Conservation (phyloP, 1,140 invertebrate species). For the Drosophila hydei region DNA sequence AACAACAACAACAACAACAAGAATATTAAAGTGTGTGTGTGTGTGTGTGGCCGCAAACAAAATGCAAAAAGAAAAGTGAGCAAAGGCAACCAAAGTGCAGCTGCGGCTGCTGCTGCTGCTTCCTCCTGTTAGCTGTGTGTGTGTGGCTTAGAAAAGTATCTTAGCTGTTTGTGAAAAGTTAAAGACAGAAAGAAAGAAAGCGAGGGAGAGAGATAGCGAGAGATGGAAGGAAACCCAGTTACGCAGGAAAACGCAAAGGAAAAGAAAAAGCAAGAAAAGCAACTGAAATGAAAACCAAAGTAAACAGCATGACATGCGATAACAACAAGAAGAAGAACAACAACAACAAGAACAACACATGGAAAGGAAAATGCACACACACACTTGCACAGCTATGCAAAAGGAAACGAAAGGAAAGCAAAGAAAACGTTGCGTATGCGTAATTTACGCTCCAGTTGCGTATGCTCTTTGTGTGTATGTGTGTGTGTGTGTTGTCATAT, state of each 20-base stretch:
- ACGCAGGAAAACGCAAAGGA: constrained; percentile 49
- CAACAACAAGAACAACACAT: constrained; percentile 32
- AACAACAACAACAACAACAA: constrained; percentile 54
- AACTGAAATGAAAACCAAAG: constrained; percentile 62
- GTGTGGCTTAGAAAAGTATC: constrained; percentile 36
- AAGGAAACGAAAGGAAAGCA: constrained; percentile 56
- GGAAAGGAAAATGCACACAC: constrained; percentile 18
- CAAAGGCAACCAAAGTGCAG: constrained; percentile 47
- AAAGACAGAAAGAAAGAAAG: constrained; percentile 10
- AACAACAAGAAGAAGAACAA: constrained; percentile 55
- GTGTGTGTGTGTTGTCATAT: constrained; percentile 34
- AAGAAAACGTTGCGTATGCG: constrained; percentile 78
- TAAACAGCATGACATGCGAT: constrained; percentile 75
- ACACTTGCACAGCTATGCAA: constrained; percentile 29
- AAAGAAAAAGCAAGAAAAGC: constrained; percentile 33
- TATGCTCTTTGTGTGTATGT: constrained; percentile 47
- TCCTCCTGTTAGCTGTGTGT: constrained; percentile 9
- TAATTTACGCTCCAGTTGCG: constrained; percentile 80
- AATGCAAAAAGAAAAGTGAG: constrained; percentile 11
- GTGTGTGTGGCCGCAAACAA: constrained; percentile 21
- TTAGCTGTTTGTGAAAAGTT: constrained; percentile 39
- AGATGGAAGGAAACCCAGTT: constrained; percentile 55
- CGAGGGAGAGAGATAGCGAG: constrained; percentile 7
- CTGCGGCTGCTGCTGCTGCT: constrained; percentile 10
- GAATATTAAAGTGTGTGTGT: constrained; percentile 34